Evolutionary conservation across 2,888 invertebrate genomes (phyloP).

Genomic region (Osedax fenrisi): DNA sequence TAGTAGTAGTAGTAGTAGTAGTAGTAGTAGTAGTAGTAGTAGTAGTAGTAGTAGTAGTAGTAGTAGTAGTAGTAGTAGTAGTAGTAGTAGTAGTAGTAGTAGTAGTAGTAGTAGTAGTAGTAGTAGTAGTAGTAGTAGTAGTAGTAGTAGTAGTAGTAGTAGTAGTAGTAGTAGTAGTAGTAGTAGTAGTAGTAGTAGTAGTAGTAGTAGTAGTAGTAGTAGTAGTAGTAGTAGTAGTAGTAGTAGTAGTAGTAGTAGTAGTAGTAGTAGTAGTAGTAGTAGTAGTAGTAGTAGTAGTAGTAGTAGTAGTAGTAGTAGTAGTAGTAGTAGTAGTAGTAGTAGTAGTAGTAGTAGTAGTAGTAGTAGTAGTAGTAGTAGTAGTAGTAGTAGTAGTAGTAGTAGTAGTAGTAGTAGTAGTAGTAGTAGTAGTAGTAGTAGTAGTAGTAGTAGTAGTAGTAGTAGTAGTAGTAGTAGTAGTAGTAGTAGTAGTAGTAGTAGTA

Average conservation of each 20-base stretch:
- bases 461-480: slow-evolving; percentile 25
- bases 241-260: background rate
- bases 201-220: background rate
- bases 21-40: slow-evolving; percentile 23
- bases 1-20: slow-evolving; percentile 25
- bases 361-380: slow-evolving; percentile 19
- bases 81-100: slow-evolving; percentile 24
- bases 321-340: slow-evolving; percentile 17
- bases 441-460: slow-evolving; percentile 18
- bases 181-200: slow-evolving; percentile 6
- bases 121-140: background rate
- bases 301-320: slow-evolving; percentile 18
- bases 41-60: slow-evolving; percentile 17
- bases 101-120: slow-evolving; percentile 13
- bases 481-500: slow-evolving; percentile 22
- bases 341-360: slow-evolving; percentile 12
- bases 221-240: slow-evolving; percentile 2
- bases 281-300: slow-evolving; percentile 21
- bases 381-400: slow-evolving; percentile 21
- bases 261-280: background rate
- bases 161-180: background rate
- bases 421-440: slow-evolving; percentile 20
- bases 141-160: background rate
- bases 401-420: slow-evolving; percentile 24
- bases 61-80: slow-evolving; percentile 22